A percentile compares a stretch with the other conserved stretches of the same genome.
phyloP scores from a whole-genome alignment of 1,140 invertebrate genomes.

The Drosophila bocki region DNA sequence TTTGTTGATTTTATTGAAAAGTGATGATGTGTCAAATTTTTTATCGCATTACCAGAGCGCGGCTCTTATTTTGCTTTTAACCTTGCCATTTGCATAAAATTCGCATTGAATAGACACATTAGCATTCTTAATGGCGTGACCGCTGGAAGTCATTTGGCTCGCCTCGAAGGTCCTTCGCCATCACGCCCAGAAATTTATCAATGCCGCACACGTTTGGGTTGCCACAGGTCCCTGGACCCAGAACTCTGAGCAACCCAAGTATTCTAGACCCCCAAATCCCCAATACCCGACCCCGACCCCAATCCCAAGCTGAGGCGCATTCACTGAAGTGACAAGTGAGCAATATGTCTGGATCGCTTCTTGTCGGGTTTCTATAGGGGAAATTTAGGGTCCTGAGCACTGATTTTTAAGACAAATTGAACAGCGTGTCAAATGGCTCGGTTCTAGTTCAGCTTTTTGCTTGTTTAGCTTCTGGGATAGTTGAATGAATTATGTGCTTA shows the following conservation, averaged over 20 bases:
- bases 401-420: slow-evolving; percentile 73
- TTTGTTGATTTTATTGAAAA: slow-evolving; percentile 84
- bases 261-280: background rate
- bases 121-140: slow-evolving; percentile 79
- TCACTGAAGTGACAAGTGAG: slow-evolving; percentile 79
- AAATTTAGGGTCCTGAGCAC: slow-evolving; percentile 11
- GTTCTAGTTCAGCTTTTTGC: slow-evolving; percentile 30
- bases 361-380: slow-evolving; percentile 22
- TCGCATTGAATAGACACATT: slow-evolving; percentile 82
- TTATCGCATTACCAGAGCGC: slow-evolving; percentile 78
- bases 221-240: slow-evolving; percentile 24
- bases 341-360: slow-evolving; percentile 64
- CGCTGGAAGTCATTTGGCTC: slow-evolving; percentile 65
- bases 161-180: slow-evolving; percentile 22
- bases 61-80: slow-evolving; percentile 81
- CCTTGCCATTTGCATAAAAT: slow-evolving; percentile 82
- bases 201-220: slow-evolving; percentile 76
- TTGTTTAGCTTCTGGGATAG: slow-evolving; percentile 40
- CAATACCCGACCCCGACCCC: slow-evolving; percentile 12
- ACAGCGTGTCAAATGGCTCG: slow-evolving; percentile 74
- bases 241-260: background rate
- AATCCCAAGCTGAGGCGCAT: slow-evolving; percentile 33
- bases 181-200: slow-evolving; percentile 73
- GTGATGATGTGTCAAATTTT: slow-evolving; percentile 84
- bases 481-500: slow-evolving; percentile 61